Percentiles rank a stretch among this genome's conserved stretches.
Conservation (phyloP, 2,113 vertebrate species). For the Oncorhynchus tshawytscha region DNA sequence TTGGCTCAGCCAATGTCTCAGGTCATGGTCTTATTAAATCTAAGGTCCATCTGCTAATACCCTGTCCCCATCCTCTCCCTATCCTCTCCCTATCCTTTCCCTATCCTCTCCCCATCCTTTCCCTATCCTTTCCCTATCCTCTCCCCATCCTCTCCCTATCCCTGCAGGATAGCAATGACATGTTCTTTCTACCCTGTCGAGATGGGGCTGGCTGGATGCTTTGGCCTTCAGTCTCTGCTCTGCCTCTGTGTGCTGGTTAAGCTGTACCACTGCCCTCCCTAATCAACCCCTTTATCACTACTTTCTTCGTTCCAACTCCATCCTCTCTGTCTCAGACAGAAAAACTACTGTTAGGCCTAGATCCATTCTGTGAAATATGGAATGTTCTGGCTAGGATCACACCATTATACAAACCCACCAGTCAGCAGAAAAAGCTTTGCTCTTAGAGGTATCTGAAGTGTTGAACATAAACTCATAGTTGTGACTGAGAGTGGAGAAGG, state of each 20-base stretch:
- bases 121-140: too few species aligned
- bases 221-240: conserved; percentile 44
- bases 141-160: conserved; percentile 10
- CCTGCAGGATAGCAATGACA: conserved; percentile 48
- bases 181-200: conserved; percentile 47
- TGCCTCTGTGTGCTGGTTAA: not conserved
- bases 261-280: not conserved
- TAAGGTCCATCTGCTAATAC: not conserved
- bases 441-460: not conserved
- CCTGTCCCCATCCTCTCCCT: not conserved
- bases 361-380: too few species aligned
- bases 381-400: too few species aligned
- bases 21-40: not conserved
- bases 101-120: too few species aligned
- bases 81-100: not conserved
- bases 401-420: too few species aligned
- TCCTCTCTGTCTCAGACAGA: not conserved
- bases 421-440: too few species aligned
- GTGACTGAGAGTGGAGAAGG: not conserved
- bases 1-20: not conserved
- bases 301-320: not conserved
- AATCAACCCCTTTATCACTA: not conserved
- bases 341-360: too few species aligned
- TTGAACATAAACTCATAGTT: not conserved
- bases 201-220: conserved; percentile 23